phyloP scores from a whole-genome alignment of 2,888 invertebrate species.

The Dysmachus trigonus region DNA sequence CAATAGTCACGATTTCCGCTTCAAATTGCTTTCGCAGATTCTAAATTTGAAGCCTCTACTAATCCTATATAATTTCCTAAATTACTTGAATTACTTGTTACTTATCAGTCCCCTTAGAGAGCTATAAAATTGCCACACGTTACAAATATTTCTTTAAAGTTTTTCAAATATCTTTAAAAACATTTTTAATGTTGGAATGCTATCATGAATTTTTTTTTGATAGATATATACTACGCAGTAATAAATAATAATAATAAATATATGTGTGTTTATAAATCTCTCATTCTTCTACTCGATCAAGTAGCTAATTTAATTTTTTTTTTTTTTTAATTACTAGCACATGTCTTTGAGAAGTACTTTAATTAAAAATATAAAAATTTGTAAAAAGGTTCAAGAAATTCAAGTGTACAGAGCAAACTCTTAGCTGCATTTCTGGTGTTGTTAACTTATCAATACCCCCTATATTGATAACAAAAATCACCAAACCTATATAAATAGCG shows the following conservation, averaged over 20 bases:
- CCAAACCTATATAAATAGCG: neutral
- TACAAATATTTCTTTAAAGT: neutral
- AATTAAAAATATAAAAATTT: neutral
- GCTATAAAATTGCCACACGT: neutral
- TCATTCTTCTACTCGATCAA: neutral
- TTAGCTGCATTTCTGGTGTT: neutral
- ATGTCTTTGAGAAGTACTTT: neutral
- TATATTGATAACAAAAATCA: neutral
- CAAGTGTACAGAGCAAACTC: neutral
- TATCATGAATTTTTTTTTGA: neutral
- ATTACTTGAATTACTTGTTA: neutral
- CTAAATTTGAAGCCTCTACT: neutral
- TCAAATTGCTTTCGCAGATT: neutral
- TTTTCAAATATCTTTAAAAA: neutral
- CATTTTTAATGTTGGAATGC: neutral
- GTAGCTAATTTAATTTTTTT: neutral
- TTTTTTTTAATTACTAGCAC: neutral
- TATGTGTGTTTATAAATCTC: neutral
- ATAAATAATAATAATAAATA: neutral
- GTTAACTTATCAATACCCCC: conserved; percentile 3
- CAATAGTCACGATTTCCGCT: neutral
- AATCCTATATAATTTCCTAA: neutral
- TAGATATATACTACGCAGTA: neutral
- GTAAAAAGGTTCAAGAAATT: neutral
- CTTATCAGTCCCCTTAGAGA: neutral